Base-by-base conservation (phyloP, 1,140 invertebrate species). In the Octopus bimaculoides region DNA sequence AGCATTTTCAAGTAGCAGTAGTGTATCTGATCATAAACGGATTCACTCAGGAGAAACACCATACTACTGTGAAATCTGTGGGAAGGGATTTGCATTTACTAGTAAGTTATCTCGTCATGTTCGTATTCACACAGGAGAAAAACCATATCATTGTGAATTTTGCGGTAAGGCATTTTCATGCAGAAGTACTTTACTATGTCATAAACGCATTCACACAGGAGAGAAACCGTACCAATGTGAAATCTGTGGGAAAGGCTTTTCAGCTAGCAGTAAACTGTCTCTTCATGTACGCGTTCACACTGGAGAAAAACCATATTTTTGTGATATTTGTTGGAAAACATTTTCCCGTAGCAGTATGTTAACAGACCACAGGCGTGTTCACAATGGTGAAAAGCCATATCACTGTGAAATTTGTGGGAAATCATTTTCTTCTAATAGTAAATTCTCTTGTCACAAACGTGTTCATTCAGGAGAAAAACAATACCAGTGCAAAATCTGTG, bases 21-120 rank as follows among this genome's bases (percentile, higher is more conserved):
- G 89, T 88, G 83, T 81, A 53, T 20, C 41, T 5, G 75, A 54
- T 20, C 80, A 81, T 56, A 81, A 86, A 20, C 83, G 89, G 54
- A 91, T 87, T 4, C 90, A 90, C 79, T 90, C 89, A 54, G 87
- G 87, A 52, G 86, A 88, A 73, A 90, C 90, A 83, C 90, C 90
- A 9, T 91, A 87, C 81, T 84, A 85, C 5, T 90, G 90, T 81
- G 61, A 79, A 12, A 81, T 82, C 12, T 90, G 90, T 82, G 85
- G 83, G 54, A 91, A 91, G 81, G 88, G 86, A 3, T 90, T 90
- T 85, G 89, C 87, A 77, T 81, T 86, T 8, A 82, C 86, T 5
- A 87, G 85, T 10, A 90, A 89, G 77, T 82, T 90, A 9, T 85
- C 88, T 77, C 86, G 86, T 14, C 89, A 90, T 77, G 81, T 84